phyloP scores from a whole-genome alignment of 2,797 vertebrate genomes.

The Rallus crepitans region DNA sequence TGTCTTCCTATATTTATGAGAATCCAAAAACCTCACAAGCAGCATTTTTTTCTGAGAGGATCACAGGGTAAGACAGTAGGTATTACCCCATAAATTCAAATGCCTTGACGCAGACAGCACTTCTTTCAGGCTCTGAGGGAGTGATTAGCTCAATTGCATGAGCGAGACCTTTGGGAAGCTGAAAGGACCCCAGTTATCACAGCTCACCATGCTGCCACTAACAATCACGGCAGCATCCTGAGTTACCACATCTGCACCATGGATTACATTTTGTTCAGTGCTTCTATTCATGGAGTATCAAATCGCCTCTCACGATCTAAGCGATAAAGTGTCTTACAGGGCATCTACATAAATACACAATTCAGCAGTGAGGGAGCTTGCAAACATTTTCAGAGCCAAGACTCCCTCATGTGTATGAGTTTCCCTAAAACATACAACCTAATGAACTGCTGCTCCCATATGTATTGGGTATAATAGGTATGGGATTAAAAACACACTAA shows the following conservation, averaged over 20 bases:
- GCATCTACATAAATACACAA: background rate
- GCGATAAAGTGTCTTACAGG: background rate
- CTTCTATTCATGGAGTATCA: background rate
- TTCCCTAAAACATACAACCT: background rate
- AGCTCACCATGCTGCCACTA: background rate
- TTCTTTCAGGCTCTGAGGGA: background rate
- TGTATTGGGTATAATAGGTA: background rate
- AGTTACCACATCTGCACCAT: background rate
- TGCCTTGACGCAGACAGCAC: background rate
- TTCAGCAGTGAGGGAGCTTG: background rate
- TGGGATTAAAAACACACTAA: background rate
- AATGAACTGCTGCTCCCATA: background rate
- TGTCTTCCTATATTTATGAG: background rate
- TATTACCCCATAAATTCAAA: background rate
- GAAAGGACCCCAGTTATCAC: background rate
- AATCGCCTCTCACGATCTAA: background rate
- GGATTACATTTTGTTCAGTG: background rate
- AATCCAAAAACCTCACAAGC: background rate
- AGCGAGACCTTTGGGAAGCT: background rate
- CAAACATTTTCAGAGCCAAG: background rate
- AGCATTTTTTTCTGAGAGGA: background rate
- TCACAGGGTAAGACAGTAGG: rapidly evolving
- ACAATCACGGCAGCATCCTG: background rate
- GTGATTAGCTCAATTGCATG: background rate
- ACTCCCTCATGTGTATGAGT: background rate